Evolutionary conservation across 2,113 vertebrate genomes (phyloP).

Genomic region (Colius striatus): DNA sequence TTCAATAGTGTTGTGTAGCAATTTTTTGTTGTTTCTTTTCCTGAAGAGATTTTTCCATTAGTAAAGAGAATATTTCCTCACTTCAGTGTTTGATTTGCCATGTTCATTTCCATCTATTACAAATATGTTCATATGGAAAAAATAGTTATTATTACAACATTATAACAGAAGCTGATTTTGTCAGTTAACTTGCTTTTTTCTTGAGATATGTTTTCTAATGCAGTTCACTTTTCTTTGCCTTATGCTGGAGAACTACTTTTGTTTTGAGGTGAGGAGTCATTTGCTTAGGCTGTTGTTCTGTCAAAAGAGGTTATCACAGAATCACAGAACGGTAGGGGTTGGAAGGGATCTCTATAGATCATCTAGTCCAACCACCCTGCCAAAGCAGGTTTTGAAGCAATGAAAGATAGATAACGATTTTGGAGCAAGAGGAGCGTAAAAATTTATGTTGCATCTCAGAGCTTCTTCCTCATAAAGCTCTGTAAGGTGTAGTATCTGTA

Average conservation of each 20-base stretch:
- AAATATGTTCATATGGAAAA: conserved; percentile 35
- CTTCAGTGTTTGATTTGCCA: not conserved
- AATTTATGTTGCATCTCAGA: not conserved
- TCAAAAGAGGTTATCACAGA: not conserved
- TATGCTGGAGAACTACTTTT: not conserved
- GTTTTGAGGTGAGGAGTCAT: not conserved
- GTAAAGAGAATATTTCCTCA: not conserved
- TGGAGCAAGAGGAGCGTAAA: not conserved
- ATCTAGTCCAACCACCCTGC: not conserved
- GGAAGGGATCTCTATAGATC: too few relatives aligned
- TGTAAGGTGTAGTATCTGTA: not conserved
- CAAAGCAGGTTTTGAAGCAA: not conserved
- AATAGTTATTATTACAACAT: conserved; percentile 19
- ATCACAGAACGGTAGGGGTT: too few relatives aligned
- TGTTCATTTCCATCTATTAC: not conserved
- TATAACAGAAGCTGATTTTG: not conserved
- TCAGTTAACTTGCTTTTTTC: conserved; percentile 1
- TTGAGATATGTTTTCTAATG: not conserved
- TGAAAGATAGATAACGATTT: not conserved
- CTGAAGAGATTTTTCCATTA: not conserved
- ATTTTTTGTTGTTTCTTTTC: not conserved
- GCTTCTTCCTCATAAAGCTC: not conserved
- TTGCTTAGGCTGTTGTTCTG: not conserved
- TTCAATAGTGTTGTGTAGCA: rapidly evolving
- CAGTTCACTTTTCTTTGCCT: not conserved